Evolutionary conservation across 2,797 vertebrate species (phyloP), one percentile per base, ranked within the genome.

Genomic region (Podargus strigoides): DNA sequence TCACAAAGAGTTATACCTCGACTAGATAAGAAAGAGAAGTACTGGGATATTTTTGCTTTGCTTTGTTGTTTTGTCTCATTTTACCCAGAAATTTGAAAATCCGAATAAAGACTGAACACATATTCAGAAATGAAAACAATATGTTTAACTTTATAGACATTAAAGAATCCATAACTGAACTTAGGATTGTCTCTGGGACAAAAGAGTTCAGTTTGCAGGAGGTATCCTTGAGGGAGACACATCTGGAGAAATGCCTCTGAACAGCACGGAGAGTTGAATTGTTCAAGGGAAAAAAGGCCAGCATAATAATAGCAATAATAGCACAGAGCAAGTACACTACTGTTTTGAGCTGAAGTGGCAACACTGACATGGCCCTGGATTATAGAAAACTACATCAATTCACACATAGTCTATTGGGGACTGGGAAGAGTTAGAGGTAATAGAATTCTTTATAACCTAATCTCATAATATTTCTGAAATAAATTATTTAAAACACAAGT

Each of bases 201-300:
- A 92, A 77, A 46, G 32, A 89, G 44, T 23, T 22, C 42, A 39
- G 41, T 53, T 89, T 92, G 49, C 60, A 92, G 60, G 49, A 85
- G 58, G 56, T 41, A 58, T 80, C 52, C 27, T 89, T 60, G 68
- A 83, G 64, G 49, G 87, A 92, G 14, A 37, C 18, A 85, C 44
- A 95, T 85, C 67, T 89, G 34, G 34, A 93, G 34, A 83, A 91
- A 89, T 64, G 82, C 15, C 39, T 91, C 52, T n/a, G 42, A 93
- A 74, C 15, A 87, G 34, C 56, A 77, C 74, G 34, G 52, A 9
- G 28, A 56, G 41, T 34, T 77, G 75, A 93, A 92, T 68, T 77
- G 60, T 87, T 87, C 19, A 64, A 77, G 52, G 30, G 19, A 52
- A 6, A 91, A 95, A 83, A 49, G 66, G 41, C 30, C 68, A 91